Conservation (phyloP, 2,888 invertebrate species). For the Osedax frankpressi region DNA sequence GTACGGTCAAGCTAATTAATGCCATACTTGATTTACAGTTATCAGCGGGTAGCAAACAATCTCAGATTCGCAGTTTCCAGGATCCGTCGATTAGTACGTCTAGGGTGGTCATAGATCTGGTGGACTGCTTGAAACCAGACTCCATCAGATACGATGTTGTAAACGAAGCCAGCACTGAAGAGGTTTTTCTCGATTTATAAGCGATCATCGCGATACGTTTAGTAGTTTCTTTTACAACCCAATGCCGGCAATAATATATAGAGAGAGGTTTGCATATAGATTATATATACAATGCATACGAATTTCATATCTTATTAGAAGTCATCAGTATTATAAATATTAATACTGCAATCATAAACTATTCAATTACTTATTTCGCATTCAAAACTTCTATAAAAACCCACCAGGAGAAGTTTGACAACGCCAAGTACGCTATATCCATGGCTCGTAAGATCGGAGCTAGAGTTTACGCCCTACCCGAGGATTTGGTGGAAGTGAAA, state of each 20-base stretch:
- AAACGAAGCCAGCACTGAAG: slow-evolving; percentile 61
- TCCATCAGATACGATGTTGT: slow-evolving; percentile 86
- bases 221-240: no score
- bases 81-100: slow-evolving; percentile 78
- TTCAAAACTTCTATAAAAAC: slow-evolving; percentile 36
- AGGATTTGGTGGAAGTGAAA: slow-evolving; percentile 94
- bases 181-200: no score
- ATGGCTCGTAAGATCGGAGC: slow-evolving; percentile 95
- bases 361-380: neutral
- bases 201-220: no score
- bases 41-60: slow-evolving; percentile 43
- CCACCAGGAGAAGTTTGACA: slow-evolving; percentile 75
- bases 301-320: no score
- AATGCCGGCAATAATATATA: no score
- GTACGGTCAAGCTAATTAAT: no score
- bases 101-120: slow-evolving; percentile 82
- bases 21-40: slow-evolving; percentile 31
- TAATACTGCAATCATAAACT: no score
- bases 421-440: slow-evolving; percentile 98
- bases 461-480: slow-evolving; percentile 90
- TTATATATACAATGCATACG: no score
- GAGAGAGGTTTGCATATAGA: no score
- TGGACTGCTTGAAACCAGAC: slow-evolving; percentile 89
- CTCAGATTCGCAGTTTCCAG: slow-evolving; percentile 52
- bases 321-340: no score